These are phyloP conservation scores for Leptatherina wallacei DNA, from an alignment of 2,797 vertebrate genomes.

Conservation along the genomic window DNA sequence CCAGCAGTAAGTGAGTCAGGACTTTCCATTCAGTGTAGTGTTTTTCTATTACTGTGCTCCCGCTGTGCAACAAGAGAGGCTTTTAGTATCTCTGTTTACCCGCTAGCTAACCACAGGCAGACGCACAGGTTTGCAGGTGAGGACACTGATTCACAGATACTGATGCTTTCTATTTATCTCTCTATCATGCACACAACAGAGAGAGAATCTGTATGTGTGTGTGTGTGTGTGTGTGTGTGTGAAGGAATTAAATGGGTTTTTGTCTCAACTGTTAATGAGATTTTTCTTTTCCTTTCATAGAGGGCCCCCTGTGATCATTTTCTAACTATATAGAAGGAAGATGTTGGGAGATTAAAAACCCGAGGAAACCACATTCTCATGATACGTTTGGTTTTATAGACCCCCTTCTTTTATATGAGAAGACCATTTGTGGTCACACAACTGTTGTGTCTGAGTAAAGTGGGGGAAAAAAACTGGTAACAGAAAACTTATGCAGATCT, in stretches of 20 bases:
- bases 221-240: background rate
- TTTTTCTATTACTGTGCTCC: conserved; percentile 65
- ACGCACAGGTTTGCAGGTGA: conserved; percentile 16
- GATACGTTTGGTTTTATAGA: background rate
- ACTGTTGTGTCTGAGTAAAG: background rate
- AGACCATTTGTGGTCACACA: background rate
- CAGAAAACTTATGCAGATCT: background rate
- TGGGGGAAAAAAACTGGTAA: background rate
- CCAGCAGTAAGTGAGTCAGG: conserved; percentile 69
- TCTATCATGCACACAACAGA: conserved; percentile 11
- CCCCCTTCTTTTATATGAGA: background rate
- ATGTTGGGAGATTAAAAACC: conserved; percentile 2
- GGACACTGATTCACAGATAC: conserved; percentile 3
- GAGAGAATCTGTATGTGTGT: conserved; percentile 1
- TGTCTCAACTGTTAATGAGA: background rate
- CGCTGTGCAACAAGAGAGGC: conserved; percentile 58
- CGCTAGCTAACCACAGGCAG: conserved; percentile 42
- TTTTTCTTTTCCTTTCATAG: background rate
- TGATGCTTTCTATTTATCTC: background rate
- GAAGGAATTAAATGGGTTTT: background rate
- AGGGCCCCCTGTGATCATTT: background rate
- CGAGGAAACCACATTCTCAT: background rate
- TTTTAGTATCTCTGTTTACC: conserved; percentile 66
- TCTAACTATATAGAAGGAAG: background rate
- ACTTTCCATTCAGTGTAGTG: conserved; percentile 66